A percentile compares a stretch with the other conserved stretches of the same genome.
These are phyloP conservation scores for Mesorhabditis spiculigera DNA, from an alignment of 2,888 invertebrate species.

Conservation along the genomic window DNA sequence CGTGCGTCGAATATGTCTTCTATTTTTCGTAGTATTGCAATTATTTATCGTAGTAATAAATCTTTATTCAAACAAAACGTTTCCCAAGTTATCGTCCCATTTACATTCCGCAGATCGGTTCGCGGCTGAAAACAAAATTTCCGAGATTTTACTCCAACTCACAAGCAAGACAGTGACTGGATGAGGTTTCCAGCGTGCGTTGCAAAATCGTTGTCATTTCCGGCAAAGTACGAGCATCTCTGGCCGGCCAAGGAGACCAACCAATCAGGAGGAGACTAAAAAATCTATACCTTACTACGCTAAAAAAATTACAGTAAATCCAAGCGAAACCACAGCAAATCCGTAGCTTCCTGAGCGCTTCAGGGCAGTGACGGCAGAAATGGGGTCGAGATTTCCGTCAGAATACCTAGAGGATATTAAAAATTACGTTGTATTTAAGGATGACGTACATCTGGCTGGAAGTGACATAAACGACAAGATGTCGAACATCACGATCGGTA, in stretches of 20 bases:
- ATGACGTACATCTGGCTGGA: conserved; percentile 24
- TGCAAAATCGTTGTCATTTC: conserved; percentile 23
- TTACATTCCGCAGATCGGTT: too few relatives aligned
- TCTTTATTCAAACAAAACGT: too few relatives aligned
- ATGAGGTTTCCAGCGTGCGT: conserved; percentile 34
- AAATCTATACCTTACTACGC: neutral
- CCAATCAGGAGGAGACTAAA: conserved; percentile 15
- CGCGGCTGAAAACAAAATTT: too few relatives aligned
- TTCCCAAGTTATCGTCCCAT: too few relatives aligned
- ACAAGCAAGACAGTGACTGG: conserved; percentile 35
- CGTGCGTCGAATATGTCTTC: too few relatives aligned
- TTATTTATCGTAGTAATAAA: too few relatives aligned
- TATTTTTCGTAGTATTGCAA: too few relatives aligned
- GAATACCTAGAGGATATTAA: neutral
- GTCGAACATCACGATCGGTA: conserved; percentile 22
- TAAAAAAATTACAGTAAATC: conserved; percentile 14
- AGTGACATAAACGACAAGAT: conserved; percentile 44
- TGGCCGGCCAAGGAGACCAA: conserved; percentile 21
- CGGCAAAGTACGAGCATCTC: conserved; percentile 26
- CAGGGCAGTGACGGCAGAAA: conserved; percentile 19
- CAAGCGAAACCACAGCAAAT: conserved; percentile 29
- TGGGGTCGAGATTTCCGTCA: conserved; percentile 29
- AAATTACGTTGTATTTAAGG: too few relatives aligned
- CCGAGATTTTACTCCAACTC: conserved; percentile 9
- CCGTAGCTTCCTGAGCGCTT: conserved; percentile 33